A percentile compares a stretch with the other conserved stretches of the same genome.
These are phyloP conservation scores for Osmoderma eremita DNA, from an alignment of 2,888 invertebrate species.

Conservation along the genomic window DNA sequence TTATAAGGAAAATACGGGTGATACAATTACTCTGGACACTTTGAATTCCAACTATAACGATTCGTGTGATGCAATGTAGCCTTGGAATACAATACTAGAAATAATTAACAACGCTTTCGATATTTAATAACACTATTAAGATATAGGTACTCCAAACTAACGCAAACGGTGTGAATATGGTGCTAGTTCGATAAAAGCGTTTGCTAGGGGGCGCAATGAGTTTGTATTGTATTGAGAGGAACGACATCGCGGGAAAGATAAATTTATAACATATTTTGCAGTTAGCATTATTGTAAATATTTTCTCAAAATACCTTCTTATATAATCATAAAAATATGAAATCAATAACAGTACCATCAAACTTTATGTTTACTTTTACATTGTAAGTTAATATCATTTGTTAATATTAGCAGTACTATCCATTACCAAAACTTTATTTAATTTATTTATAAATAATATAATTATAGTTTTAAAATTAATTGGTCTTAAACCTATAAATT, in stretches of 20 bases:
- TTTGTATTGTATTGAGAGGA: slow-evolving; percentile 26
- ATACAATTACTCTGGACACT: background rate
- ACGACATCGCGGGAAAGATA: slow-evolving; percentile 33
- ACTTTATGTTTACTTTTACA: no score
- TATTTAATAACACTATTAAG: slow-evolving; percentile 26
- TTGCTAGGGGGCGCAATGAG: slow-evolving; percentile 47
- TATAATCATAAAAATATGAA: no score
- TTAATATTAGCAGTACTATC: no score
- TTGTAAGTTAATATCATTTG: no score
- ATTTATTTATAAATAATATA: no score
- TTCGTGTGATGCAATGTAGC: background rate
- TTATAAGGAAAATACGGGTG: slow-evolving; percentile 26
- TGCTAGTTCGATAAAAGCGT: slow-evolving; percentile 38
- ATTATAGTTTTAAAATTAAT: no score
- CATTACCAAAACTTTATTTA: no score
- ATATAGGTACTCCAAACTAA: slow-evolving; percentile 1
- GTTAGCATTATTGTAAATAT: no score
- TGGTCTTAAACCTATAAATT: no score
- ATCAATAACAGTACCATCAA: no score
- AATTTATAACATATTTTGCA: slow-evolving; percentile 4
- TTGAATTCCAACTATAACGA: slow-evolving; percentile 5
- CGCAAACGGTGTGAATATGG: slow-evolving; percentile 28
- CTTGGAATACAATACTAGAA: slow-evolving; percentile 6
- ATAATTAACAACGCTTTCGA: slow-evolving; percentile 24
- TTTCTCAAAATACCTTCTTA: background rate